Evolutionary conservation across 2,888 invertebrate species (phyloP), one percentile per base, ranked within the genome.

Genomic region (Drosophila eohydei): DNA sequence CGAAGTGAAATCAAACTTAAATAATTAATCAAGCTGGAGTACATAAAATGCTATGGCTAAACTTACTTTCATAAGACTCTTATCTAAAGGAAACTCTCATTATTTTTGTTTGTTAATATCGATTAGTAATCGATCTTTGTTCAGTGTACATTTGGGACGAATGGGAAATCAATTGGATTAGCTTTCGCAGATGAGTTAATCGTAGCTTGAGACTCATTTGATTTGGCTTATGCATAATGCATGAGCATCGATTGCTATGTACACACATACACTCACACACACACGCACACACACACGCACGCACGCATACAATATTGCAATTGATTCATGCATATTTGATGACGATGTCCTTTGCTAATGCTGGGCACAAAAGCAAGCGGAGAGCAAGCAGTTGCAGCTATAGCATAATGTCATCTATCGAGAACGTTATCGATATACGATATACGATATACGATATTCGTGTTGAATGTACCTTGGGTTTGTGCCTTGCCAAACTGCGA

Each of bases 401-500:
- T 21, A 26, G 36, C 16, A 21, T 34, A 51, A 34, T 51, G 34
- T 6, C 16, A 11, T 50, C 50, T 11, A 50, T 38, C 28, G 52
- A 14, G 21, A 16, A 16, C 7, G 34, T 16, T 21, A 34, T 51
- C 52, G 52, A 38, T 43, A 26, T 21, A 9, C 56, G 56, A 56
- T 56, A 56, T 43, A 52, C 38, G 38, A 38, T 40, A 21, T 21
- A 21, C 14, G 36, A 44, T 26, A 21, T 21, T 21, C 21, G 21
- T 57, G 41, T 43, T n/a, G 16, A 43, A 11, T 65, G 40, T 91
- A 92, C 92, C 91, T 92, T 91, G 91, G 71, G 82, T 78, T 81
- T 86, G 88, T 78, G 84, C 83, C 88, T 92, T 91, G 84, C 92
- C 92, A 78, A 89, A 92, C 81, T 90, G 91, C 67, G 92, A 89